These are phyloP conservation scores for Tenualosa ilisha DNA, from an alignment of 2,797 vertebrate genomes.

Conservation along the genomic window DNA sequence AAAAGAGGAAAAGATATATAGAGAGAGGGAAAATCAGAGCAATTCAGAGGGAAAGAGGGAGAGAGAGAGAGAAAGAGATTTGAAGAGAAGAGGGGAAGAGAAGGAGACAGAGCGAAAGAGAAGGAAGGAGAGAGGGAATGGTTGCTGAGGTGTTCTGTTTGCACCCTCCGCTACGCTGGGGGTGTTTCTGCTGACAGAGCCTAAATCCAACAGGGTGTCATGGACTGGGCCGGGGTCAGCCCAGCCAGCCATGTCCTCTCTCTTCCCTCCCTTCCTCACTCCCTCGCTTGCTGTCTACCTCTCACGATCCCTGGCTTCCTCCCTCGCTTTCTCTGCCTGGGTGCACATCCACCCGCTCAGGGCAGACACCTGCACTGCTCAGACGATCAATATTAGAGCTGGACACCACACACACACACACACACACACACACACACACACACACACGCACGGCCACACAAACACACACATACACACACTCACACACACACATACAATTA, in stretches of 20 bases:
- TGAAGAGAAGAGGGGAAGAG: not conserved
- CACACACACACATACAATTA: slow-evolving; percentile 4
- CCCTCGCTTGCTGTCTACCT: not conserved
- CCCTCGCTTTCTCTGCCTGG: slow-evolving; percentile 48
- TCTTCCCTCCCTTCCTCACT: not conserved
- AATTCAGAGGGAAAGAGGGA: not conserved
- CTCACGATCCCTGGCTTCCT: not conserved
- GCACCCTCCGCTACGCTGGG: slow-evolving; percentile 31
- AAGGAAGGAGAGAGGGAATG: not conserved
- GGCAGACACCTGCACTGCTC: slow-evolving; percentile 63
- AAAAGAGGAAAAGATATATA: not conserved
- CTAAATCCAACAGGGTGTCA: slow-evolving; percentile 44
- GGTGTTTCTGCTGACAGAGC: slow-evolving; percentile 47
- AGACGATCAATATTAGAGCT: slow-evolving; percentile 61
- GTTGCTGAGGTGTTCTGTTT: slow-evolving; percentile 45
- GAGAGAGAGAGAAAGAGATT: not conserved
- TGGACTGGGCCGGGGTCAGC: slow-evolving; percentile 43
- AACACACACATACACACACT: not conserved
- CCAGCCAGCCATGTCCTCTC: slow-evolving; percentile 44
- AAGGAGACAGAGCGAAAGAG: not conserved
- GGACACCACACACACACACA: slow-evolving; percentile 40
- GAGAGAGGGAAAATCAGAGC: not conserved
- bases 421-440: slow-evolving; percentile 17
- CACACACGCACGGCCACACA: not conserved
- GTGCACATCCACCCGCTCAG: slow-evolving; percentile 52